Base-by-base conservation (phyloP, 2,888 invertebrate genomes). In the Mythimna ferrago region DNA sequence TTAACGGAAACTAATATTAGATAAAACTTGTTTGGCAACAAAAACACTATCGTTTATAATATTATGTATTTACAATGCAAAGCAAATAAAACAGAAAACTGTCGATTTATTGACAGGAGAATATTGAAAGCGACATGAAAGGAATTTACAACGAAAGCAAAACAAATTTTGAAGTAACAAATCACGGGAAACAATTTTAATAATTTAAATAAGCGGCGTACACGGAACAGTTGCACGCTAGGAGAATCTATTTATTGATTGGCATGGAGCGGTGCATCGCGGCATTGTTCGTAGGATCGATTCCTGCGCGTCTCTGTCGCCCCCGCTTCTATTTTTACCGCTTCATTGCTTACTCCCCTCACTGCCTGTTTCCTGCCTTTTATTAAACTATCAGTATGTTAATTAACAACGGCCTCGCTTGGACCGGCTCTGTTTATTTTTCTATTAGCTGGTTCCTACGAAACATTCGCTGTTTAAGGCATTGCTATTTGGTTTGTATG, bases 321-420 rank as follows among this genome's bases (percentile, higher is more conserved):
- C 94, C 95, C 93, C 93, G 89, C 93, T 89, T 95, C 96, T 96
- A 96, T 96, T 96, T 96, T 96, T 96, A 96, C 95, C 95, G 96
- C 96, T 95, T 95, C 96, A 96, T 96, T 94, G 96, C 94, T 89
- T 94, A 91, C 95, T 95, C 96, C 96, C 95, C 96, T 95, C 94
- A 90, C 90, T 91, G 94, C 92, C 89, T 91, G 94, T 91, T 96
- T 96, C 96, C 96, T 96, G 96, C 94, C 95, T 94, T 95, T 94
- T 95, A 96, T 96, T 95, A 96, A 95, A 95, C 94, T 95, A 95
- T 96, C 94, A 94, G 93, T 95, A 96, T 96, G 96, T 95, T 95
- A 96, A 96, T 96, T 96, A 96, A 94, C 93, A 95, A 92, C 93
- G 94, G 93, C 95, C 94, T 94, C 94, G 93, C 87, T 90, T 87